phyloP scores from a whole-genome alignment of 2,888 invertebrate genomes.

The Tipula lateralis region DNA sequence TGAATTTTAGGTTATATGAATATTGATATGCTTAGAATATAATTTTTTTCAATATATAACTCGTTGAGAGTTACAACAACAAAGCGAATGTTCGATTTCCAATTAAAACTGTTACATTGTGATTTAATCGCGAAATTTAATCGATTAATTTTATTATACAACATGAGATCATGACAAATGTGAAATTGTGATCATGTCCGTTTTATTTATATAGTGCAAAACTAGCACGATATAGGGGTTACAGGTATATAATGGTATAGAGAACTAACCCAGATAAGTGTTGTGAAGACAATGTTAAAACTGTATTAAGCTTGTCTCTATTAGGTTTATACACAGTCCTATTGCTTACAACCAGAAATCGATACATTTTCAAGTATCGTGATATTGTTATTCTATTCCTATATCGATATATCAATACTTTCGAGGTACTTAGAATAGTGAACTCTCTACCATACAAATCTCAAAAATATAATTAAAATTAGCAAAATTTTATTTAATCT shows the following conservation, averaged over 20 bases:
- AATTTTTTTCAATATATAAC: not conserved
- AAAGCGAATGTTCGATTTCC: not conserved
- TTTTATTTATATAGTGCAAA: not conserved
- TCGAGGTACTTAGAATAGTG: no score
- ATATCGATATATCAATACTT: no score
- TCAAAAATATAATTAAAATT: no score
- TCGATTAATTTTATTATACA: slow-evolving; percentile 19
- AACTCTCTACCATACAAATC: no score
- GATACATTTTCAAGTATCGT: no score
- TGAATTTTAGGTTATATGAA: not conserved
- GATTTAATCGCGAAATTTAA: not conserved
- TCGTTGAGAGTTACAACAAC: not conserved
- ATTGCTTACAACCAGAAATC: no score
- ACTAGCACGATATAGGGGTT: not conserved
- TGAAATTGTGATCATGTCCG: slow-evolving; percentile 5
- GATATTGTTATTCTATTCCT: no score
- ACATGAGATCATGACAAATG: slow-evolving; percentile 11
- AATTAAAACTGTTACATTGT: not conserved
- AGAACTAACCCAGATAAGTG: no score
- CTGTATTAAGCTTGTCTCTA: no score
- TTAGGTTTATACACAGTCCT: no score
- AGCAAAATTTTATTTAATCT: no score
- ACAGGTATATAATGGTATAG: not conserved
- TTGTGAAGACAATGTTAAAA: no score
- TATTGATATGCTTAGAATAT: slow-evolving; percentile 7